Conservation (phyloP, 2,888 invertebrate genomes). For the Chrysodeixis includens region DNA sequence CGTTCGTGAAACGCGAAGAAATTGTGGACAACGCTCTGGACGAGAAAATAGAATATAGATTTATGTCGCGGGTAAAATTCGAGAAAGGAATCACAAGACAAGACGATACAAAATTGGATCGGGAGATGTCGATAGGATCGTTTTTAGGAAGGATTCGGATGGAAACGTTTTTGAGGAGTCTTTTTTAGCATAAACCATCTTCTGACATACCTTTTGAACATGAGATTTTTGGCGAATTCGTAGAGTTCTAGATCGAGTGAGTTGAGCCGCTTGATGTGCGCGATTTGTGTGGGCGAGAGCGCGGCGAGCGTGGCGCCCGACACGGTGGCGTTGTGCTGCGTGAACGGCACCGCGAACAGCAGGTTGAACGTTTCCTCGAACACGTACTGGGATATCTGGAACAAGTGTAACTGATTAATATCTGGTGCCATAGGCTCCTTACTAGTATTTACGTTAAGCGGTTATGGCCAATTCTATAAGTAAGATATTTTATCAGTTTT, state of each 20-base stretch:
- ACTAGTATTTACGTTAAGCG: no score
- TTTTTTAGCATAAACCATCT: no score
- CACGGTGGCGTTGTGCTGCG: conserved; percentile 97
- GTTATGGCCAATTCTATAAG: no score
- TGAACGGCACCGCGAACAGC: conserved; percentile 96
- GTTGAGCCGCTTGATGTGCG: conserved; percentile 94
- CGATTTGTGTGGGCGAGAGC: conserved; percentile 92
- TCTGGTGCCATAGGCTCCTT: background rate
- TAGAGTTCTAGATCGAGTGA: conserved; percentile 97
- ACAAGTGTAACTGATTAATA: background rate
- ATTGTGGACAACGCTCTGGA: conserved; percentile 27
- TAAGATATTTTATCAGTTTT: no score
- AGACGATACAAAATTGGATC: conserved; percentile 35
- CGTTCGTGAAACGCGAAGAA: conserved; percentile 48
- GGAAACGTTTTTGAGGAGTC: no score
- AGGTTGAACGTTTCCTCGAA: conserved; percentile 98
- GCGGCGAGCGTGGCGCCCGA: conserved; percentile 95
- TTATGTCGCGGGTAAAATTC: conserved; percentile 22
- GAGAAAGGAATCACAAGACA: conserved; percentile 28
- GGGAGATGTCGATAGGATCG: no score
- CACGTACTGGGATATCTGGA: conserved; percentile 96
- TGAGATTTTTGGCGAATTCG: conserved; percentile 96
- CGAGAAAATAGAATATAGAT: conserved; percentile 36
- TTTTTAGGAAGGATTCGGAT: no score
- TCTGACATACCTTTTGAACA: conserved; percentile 91